Base-by-base conservation (phyloP, 2,113 vertebrate genomes). In the Pandion haliaetus region DNA sequence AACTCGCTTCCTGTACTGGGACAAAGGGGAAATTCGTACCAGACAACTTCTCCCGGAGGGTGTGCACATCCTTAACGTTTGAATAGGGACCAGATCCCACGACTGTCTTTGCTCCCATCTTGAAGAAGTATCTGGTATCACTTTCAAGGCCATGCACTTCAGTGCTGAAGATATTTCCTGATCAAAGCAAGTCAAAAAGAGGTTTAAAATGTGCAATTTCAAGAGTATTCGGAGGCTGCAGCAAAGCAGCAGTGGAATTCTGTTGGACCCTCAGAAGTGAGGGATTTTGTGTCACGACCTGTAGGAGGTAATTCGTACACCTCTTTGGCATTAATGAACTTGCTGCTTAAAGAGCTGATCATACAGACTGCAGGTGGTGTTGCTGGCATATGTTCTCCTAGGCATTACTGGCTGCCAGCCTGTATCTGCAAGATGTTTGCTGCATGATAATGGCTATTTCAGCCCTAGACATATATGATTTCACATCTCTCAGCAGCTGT, bases 21-120 rank as follows among this genome's bases (percentile, higher is more conserved):
- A 63, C 12, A 55, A 67, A 49, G 42, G 24, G 62, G 21, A 57
- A 77, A 67, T 65, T 62, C 61, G 1, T 98, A 98, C 98, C 98
- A 95, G 98, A 98, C 34, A 97, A n/a, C 94, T 97, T 98, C 67
- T 98, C 98, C 57, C 98, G 96, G 4, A 99, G 98, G 11, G 98
- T 99, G 88, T 99, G 98, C 82, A 99, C 98, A 25, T 99, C 99
- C 96, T 99, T 99, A 50, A 99, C 95, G 3, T 97, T 97, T 7
- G 99, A 99, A 92, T 99, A 99, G 12, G 99, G 99, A 44, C 99
- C 99, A 1, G 98, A 98, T 23, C 99, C 99, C 95, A 99, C 98
- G 14, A 99, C 98, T 1, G 99, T 99, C 86, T 98, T 99, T 1
- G 99, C 99, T 58, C 99, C 99, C 98, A 99, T 98, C 98, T 99